Conservation (phyloP, 2,113 vertebrate genomes). For the Chiloscyllium plagiosum region DNA sequence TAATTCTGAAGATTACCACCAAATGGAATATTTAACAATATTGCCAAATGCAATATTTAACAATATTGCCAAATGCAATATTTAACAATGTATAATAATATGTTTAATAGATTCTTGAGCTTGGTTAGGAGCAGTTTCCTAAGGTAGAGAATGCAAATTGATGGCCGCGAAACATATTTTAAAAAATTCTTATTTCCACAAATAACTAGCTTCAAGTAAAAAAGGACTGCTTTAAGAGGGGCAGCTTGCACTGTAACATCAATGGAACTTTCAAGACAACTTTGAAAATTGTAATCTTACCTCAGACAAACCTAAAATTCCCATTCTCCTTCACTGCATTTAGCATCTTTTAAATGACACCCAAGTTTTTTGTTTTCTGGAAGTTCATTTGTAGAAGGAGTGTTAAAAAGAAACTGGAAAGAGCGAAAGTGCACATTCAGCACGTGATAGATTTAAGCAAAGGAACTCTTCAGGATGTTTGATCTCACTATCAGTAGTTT, state of each 20-base stretch:
- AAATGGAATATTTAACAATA: neutral
- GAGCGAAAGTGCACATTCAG: neutral
- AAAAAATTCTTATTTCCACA: neutral
- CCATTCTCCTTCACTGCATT: neutral
- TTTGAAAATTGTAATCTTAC: neutral
- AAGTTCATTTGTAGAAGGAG: neutral
- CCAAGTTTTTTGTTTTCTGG: neutral
- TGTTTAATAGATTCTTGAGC: neutral
- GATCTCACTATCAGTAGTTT: too few relatives aligned
- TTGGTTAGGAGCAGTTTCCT: neutral
- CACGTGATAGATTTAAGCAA: neutral
- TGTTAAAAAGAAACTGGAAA: neutral
- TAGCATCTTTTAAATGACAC: neutral
- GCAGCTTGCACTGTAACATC: neutral
- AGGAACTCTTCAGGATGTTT: neutral
- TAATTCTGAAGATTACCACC: neutral
- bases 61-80: neutral
- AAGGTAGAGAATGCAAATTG: neutral
- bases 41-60: neutral
- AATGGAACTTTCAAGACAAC: neutral
- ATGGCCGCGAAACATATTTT: neutral
- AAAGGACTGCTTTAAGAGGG: neutral
- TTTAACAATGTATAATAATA: neutral
- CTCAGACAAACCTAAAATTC: neutral
- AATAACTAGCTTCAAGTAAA: neutral